Evolutionary conservation across 2,113 vertebrate species (phyloP), one percentile per base, ranked within the genome.

Genomic region (Pseudorhombus dupliciocellatus): DNA sequence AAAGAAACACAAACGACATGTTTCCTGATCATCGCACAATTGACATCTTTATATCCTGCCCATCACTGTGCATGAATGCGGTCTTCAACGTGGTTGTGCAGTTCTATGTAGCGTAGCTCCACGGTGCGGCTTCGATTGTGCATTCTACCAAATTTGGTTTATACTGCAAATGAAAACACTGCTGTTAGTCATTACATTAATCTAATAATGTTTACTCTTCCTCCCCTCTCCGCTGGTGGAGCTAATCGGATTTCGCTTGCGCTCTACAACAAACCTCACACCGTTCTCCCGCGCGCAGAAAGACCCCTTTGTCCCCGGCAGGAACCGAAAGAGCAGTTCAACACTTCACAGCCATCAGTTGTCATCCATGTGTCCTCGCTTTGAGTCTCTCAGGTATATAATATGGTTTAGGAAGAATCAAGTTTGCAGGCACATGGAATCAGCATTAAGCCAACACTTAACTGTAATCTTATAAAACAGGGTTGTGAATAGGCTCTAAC

Each of bases 181-280:
- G 89, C 90, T 60, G 92, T 89, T 89, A 77, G 90, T 91, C 91
- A 92, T 94, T 93, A 92, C 73, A 92, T 91, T 92, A 92, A 94
- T 93, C 87, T 87, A 91, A 94, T 94, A 85, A 88, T 83, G 81
- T 81, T 81, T 81, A 81, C 70, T 84, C 87, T 85, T 82, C 73
- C 89, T 89, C 73, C 80, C 64, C 74, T 85, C 83, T 84, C 80
- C 53, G 52, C 81, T 76, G 63, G 66, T 74, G 75, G 77, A 87
- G 83, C 70, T 93, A 91, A 93, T 92, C 81, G 90, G 85, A 92
- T 93, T 92, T 89, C 80, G 70, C 72, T 77, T 67, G 64, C 83
- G 86, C 76, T 82, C 56, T 44, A 53, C 75, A 59, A 79, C 83
- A 83, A 15, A 85, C 80, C 90, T 88, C 70, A 71, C 50, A 60